Percentiles rank a stretch among this genome's conserved stretches.
Evolutionary conservation across 2,113 vertebrate species (phyloP).

Genomic region (Picathartes gymnocephalus): DNA sequence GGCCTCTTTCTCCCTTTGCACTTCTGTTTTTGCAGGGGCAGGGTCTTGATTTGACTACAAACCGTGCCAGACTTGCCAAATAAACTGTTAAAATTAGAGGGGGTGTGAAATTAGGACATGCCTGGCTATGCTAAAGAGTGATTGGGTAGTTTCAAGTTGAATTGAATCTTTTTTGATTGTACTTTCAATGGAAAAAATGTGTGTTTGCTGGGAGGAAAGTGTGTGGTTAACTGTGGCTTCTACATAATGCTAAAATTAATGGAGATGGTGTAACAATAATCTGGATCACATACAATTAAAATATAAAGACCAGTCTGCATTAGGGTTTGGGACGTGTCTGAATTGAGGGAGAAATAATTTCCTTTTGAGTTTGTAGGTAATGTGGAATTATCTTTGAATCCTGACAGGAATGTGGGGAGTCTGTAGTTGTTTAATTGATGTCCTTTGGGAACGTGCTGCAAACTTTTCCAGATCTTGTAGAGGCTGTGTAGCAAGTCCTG

Average conservation of each 20-base stretch:
- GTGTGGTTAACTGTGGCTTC: neutral
- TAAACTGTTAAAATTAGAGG: neutral
- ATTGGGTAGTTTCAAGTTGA: neutral
- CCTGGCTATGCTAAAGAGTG: accelerated
- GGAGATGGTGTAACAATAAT: neutral
- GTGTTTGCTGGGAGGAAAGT: neutral
- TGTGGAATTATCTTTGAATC: neutral
- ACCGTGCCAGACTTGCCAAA: neutral
- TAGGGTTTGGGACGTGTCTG: neutral
- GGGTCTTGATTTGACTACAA: neutral
- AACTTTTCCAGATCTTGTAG: neutral
- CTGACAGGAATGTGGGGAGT: neutral
- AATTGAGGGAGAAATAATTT: neutral
- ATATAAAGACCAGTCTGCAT: neutral
- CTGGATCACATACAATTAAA: neutral
- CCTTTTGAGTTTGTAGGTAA: neutral
- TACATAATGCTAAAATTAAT: accelerated
- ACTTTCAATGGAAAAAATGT: neutral
- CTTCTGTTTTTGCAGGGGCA: neutral
- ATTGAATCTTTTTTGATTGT: neutral
- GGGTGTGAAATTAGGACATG: neutral
- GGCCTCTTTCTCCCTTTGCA: neutral
- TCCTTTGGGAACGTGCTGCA: neutral
- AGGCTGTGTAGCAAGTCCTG: accelerated
- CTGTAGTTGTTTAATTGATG: neutral